Evolutionary conservation across 2,888 invertebrate genomes (phyloP).

Genomic region (Hydrotaea cyrtoneurina): DNA sequence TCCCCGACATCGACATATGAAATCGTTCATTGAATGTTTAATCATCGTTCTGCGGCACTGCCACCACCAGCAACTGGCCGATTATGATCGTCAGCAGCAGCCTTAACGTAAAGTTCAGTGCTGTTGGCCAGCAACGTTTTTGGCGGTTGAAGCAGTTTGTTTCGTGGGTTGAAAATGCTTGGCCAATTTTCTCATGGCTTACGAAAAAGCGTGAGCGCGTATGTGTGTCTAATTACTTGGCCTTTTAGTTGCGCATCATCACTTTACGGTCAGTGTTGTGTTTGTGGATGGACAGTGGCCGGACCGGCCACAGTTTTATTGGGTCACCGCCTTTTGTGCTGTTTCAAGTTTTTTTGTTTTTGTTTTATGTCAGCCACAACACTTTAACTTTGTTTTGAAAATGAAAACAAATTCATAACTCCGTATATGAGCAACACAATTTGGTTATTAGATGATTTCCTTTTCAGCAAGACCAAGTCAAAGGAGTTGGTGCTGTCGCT

Average conservation of each 20-base stretch:
- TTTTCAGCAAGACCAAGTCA: neutral
- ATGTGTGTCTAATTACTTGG: conserved; percentile 51
- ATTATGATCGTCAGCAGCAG: neutral
- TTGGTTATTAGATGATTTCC: conserved; percentile 28
- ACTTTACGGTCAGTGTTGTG: conserved; percentile 37
- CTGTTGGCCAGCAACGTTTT: neutral
- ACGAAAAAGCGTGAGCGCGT: neutral
- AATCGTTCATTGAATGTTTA: conserved; percentile 55
- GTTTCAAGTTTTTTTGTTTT: neutral
- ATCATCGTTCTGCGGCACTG: conserved; percentile 25
- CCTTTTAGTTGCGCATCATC: conserved; percentile 47
- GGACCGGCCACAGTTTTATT: conserved; percentile 17
- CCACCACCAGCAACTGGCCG: no score
- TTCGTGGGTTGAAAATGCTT: conserved; percentile 3
- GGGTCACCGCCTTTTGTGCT: conserved; percentile 16
- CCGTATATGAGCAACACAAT: conserved; percentile 27
- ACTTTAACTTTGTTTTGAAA: conserved; percentile 1
- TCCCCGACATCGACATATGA: neutral
- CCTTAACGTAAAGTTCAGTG: neutral
- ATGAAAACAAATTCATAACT: conserved; percentile 38
- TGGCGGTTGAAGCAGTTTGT: neutral
- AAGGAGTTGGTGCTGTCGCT: neutral
- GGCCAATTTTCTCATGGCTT: conserved; percentile 11
- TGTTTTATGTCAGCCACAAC: neutral
- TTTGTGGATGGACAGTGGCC: neutral